Conservation (phyloP, 92 coral and sea anemone genomes). For the Phymanthus crucifer region DNA sequence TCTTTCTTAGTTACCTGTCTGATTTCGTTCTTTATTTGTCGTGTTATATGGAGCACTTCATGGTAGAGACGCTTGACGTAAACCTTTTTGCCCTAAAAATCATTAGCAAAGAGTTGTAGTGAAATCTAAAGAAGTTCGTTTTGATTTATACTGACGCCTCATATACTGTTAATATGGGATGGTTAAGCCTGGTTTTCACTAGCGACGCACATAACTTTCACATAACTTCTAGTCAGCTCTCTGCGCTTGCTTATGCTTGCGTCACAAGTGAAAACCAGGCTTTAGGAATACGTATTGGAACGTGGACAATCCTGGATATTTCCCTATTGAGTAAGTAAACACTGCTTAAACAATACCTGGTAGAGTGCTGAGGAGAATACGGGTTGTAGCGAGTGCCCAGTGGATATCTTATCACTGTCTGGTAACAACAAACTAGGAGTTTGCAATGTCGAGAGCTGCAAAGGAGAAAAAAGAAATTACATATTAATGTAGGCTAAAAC, state of each 20-base stretch:
- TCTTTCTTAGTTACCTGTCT: constrained; percentile 23
- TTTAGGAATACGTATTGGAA: too few species aligned
- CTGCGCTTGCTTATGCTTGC: too few species aligned
- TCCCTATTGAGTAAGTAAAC: neutral
- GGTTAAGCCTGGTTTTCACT: too few species aligned
- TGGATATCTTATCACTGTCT: neutral
- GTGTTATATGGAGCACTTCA: constrained; percentile 23
- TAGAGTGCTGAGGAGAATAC: neutral
- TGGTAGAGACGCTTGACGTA: constrained; percentile 27
- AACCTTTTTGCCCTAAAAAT: constrained; percentile 32
- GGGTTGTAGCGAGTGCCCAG: neutral
- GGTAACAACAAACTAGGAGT: neutral
- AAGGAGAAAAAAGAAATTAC: neutral
- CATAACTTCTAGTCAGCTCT: too few species aligned
- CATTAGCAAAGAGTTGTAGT: too few species aligned
- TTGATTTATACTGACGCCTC: too few species aligned
- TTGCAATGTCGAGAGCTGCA: neutral
- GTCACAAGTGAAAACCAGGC: neutral
- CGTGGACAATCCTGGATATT: too few species aligned
- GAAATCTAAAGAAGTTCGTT: too few species aligned
- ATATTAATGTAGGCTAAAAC: too few species aligned
- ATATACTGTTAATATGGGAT: too few species aligned
- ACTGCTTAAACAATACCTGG: neutral
- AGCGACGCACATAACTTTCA: too few species aligned
- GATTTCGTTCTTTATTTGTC: constrained; percentile 32